Percentiles rank a stretch among this genome's conserved stretches.
Conservation (phyloP, 2,888 invertebrate species). For the Choristoneura rosaceana region DNA sequence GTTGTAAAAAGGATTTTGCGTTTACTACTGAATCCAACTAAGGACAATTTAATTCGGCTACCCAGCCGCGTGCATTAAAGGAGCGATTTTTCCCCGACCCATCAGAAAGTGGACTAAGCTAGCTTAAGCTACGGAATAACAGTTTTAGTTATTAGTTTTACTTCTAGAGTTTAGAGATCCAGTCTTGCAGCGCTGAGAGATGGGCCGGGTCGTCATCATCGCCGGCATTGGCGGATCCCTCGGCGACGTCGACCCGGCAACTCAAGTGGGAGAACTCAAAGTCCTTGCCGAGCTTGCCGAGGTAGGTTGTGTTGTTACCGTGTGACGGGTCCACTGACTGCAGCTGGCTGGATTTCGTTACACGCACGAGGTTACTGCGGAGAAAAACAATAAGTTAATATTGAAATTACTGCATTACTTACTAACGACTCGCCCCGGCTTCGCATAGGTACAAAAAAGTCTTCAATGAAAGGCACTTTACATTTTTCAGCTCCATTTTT, state of each 20-base stretch:
- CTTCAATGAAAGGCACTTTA: too few relatives aligned
- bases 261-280: slow-evolving; percentile 93
- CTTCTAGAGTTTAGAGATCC: slow-evolving; percentile 87
- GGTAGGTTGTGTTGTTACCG: slow-evolving; percentile 85
- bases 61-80: too few relatives aligned
- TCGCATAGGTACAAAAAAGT: too few relatives aligned
- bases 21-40: too few relatives aligned
- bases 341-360: slow-evolving; percentile 93
- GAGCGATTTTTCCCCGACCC: neutral
- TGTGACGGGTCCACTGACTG: slow-evolving; percentile 89
- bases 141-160: neutral
- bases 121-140: neutral
- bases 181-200: slow-evolving; percentile 88
- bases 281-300: slow-evolving; percentile 92
- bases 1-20: too few relatives aligned
- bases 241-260: slow-evolving; percentile 89
- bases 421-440: too few relatives aligned
- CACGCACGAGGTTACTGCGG: slow-evolving; percentile 92
- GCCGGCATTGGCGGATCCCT: slow-evolving; percentile 86
- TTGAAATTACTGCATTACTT: too few relatives aligned
- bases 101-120: neutral
- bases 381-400: neutral
- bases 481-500: too few relatives aligned
- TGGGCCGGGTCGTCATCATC: slow-evolving; percentile 87
- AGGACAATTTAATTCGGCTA: too few relatives aligned